Conservation (phyloP, 2,888 invertebrate species). For the Norana najaformis region DNA sequence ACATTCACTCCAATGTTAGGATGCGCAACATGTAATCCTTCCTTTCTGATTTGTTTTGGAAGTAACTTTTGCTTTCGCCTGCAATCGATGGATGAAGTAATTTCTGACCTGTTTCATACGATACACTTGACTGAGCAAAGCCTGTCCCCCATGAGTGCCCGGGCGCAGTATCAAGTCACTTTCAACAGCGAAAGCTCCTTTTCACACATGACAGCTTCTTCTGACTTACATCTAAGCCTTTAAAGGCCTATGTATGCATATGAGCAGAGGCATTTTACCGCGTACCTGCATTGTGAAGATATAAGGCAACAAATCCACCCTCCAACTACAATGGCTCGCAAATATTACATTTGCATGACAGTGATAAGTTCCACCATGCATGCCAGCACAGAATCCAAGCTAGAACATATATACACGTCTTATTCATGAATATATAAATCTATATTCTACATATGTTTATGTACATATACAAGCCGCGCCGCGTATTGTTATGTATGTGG, state of each 20-base stretch:
- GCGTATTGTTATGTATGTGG: neutral
- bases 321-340: neutral
- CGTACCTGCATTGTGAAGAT: neutral
- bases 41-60: neutral
- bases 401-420: neutral
- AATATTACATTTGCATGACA: neutral
- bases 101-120: neutral
- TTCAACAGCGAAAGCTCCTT: neutral
- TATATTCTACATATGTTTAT: neutral
- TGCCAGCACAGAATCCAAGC: neutral
- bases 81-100: neutral
- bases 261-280: neutral
- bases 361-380: neutral
- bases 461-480: neutral
- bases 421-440: neutral
- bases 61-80: neutral
- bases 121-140: neutral
- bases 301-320: conserved; percentile 1
- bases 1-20: neutral
- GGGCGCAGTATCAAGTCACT: neutral
- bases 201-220: neutral
- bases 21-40: neutral
- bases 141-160: neutral
- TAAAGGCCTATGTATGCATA: neutral
- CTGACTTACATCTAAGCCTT: neutral